phyloP scores from a whole-genome alignment of 2,797 vertebrate genomes.

The Acrossocheilus fasciatus region DNA sequence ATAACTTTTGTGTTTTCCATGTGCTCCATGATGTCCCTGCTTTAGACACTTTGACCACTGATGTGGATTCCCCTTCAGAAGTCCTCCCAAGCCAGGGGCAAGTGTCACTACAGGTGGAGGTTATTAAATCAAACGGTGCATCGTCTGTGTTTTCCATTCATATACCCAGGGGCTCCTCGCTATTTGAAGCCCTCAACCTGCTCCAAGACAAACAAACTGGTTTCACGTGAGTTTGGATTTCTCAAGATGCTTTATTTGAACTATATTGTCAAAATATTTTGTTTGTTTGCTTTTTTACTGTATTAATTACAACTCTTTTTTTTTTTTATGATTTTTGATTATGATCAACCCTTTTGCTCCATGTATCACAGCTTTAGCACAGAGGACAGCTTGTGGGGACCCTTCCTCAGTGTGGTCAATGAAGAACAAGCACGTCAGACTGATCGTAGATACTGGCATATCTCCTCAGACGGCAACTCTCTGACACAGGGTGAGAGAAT shows the following conservation, averaged over 20 bases:
- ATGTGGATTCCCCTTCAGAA: slow-evolving; percentile 48
- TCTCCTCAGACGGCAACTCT: slow-evolving; percentile 75
- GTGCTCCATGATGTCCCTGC: slow-evolving; percentile 5
- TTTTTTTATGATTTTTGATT: not conserved
- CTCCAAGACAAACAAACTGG: slow-evolving; percentile 62
- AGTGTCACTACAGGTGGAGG: slow-evolving; percentile 71
- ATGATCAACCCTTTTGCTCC: not conserved
- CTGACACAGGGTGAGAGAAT: slow-evolving; percentile 78
- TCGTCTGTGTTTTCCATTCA: slow-evolving; percentile 69
- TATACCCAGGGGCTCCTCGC: slow-evolving; percentile 70
- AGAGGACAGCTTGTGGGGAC: slow-evolving; percentile 84
- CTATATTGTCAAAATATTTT: not conserved
- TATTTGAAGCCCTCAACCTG: slow-evolving; percentile 80
- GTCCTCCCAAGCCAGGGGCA: slow-evolving; percentile 50
- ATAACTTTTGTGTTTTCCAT: not conserved
- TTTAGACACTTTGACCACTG: slow-evolving; percentile 76
- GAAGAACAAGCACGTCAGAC: slow-evolving; percentile 78
- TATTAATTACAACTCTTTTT: not conserved
- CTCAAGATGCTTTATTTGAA: not conserved
- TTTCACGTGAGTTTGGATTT: slow-evolving; percentile 75
- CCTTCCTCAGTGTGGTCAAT: slow-evolving; percentile 84
- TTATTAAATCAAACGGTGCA: slow-evolving; percentile 69
- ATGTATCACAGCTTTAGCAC: slow-evolving; percentile 81
- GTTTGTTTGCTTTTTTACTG: not conserved
- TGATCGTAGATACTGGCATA: slow-evolving; percentile 86